These are phyloP conservation scores for Podiceps cristatus DNA, from an alignment of 2,113 vertebrate genomes.

Conservation along the genomic window DNA sequence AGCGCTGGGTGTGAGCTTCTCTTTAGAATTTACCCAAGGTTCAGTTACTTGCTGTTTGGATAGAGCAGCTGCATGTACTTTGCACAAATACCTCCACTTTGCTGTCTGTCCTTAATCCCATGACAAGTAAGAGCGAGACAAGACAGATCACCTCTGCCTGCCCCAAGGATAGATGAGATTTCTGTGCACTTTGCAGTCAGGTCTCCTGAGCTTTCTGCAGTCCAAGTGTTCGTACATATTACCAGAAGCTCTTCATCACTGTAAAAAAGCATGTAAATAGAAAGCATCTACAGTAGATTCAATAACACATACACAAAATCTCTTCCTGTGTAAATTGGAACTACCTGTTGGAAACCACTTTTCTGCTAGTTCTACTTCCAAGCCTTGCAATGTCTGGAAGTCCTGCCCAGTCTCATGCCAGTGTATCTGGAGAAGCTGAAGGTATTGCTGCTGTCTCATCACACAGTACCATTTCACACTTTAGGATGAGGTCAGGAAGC, in stretches of 20 bases:
- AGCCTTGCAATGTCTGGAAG: background rate
- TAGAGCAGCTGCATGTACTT: background rate
- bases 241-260: background rate
- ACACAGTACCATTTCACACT: background rate
- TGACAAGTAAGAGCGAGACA: background rate
- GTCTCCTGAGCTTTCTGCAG: background rate
- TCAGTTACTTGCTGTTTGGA: background rate
- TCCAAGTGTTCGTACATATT: background rate
- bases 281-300: background rate
- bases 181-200: background rate
- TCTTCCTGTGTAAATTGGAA: background rate
- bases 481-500: background rate
- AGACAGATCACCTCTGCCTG: background rate
- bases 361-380: background rate
- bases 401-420: background rate
- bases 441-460: background rate
- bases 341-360: background rate
- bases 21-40: background rate
- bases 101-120: background rate
- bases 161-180: background rate
- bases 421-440: background rate
- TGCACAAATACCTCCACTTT: background rate
- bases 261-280: background rate
- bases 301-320: background rate
- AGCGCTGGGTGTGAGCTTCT: background rate